phyloP scores from a whole-genome alignment of 2,888 invertebrate genomes.

The Trilocha varians region DNA sequence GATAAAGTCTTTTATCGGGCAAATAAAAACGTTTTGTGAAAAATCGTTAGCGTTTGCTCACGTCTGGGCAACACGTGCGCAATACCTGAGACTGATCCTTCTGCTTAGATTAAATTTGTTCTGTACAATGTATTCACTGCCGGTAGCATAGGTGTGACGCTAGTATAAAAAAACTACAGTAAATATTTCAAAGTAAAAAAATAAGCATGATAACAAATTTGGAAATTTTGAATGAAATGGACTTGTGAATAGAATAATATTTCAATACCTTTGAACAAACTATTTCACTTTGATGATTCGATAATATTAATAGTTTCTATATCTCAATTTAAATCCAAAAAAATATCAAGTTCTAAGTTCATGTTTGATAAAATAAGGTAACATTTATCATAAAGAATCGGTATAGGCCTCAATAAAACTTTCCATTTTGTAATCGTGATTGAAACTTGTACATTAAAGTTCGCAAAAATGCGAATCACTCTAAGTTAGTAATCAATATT shows the following conservation, averaged over 20 bases:
- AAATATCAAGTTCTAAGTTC: too few species aligned
- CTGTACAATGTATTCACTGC: conserved; percentile 61
- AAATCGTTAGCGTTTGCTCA: conserved; percentile 58
- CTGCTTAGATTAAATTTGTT: conserved; percentile 69
- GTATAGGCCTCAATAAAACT: conserved; percentile 50
- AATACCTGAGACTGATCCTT: conserved; percentile 65
- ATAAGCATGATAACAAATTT: background rate
- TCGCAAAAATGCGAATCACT: conserved; percentile 60
- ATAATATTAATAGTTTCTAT: too few species aligned
- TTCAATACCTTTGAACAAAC: too few species aligned
- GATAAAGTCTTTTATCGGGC: conserved; percentile 52
- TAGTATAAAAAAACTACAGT: background rate
- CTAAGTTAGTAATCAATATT: conserved; percentile 60
- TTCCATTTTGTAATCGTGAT: conserved; percentile 56
- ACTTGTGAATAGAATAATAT: too few species aligned
- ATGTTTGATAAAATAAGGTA: too few species aligned
- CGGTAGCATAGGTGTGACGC: conserved; percentile 63
- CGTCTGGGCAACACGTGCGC: conserved; percentile 52
- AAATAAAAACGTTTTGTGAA: conserved; percentile 55
- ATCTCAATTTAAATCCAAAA: too few species aligned
- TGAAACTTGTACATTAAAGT: conserved; percentile 65
- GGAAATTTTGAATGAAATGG: too few species aligned
- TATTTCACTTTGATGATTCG: too few species aligned
- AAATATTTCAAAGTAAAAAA: background rate
- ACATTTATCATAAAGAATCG: conserved; percentile 54